Evolutionary conservation across 2,797 vertebrate species (phyloP).

Genomic region (Macroramphosus scolopax): DNA sequence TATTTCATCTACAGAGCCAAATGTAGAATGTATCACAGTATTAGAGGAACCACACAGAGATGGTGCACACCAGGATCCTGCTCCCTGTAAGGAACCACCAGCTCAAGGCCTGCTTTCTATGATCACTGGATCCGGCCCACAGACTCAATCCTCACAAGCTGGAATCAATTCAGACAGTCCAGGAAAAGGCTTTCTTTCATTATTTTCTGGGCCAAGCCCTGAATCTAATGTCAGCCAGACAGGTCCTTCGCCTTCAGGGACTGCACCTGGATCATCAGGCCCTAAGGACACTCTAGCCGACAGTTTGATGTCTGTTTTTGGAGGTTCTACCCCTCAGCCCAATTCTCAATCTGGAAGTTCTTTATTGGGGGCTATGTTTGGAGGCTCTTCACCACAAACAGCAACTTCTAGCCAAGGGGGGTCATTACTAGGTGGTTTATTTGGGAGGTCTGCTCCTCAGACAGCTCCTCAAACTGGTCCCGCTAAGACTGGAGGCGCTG

Average conservation of each 20-base stretch:
- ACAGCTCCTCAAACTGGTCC: slow-evolving; percentile 35
- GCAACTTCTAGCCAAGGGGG: slow-evolving; percentile 68
- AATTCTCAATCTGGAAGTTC: slow-evolving; percentile 60
- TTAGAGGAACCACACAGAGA: slow-evolving; percentile 36
- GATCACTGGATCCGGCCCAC: slow-evolving; percentile 36
- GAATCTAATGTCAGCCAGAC: slow-evolving; percentile 40
- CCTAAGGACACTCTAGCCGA: slow-evolving; percentile 58
- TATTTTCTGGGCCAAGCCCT: slow-evolving; percentile 62
- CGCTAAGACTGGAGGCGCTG: slow-evolving; percentile 49
- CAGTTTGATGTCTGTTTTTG: slow-evolving; percentile 68
- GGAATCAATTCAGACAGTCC: slow-evolving; percentile 48
- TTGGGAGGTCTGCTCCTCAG: slow-evolving; percentile 60
- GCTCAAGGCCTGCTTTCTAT: slow-evolving; percentile 36
- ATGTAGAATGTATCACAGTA: slow-evolving; percentile 16
- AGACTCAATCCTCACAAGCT: slow-evolving; percentile 28
- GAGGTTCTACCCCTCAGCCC: slow-evolving; percentile 61
- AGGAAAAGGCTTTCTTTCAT: slow-evolving; percentile 67
- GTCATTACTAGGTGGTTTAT: slow-evolving; percentile 79
- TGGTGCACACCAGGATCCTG: slow-evolving; percentile 19
- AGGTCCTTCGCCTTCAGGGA: slow-evolving; percentile 15
- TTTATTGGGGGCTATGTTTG: slow-evolving; percentile 74
- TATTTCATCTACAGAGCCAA: slow-evolving; percentile 15
- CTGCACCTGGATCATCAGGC: slow-evolving; percentile 40
- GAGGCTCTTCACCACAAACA: slow-evolving; percentile 61
- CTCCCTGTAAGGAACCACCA: slow-evolving; percentile 33